Evolutionary conservation across 1,140 invertebrate species (phyloP), one percentile per base, ranked within the genome.

Genomic region (Eriocheir sinensis): DNA sequence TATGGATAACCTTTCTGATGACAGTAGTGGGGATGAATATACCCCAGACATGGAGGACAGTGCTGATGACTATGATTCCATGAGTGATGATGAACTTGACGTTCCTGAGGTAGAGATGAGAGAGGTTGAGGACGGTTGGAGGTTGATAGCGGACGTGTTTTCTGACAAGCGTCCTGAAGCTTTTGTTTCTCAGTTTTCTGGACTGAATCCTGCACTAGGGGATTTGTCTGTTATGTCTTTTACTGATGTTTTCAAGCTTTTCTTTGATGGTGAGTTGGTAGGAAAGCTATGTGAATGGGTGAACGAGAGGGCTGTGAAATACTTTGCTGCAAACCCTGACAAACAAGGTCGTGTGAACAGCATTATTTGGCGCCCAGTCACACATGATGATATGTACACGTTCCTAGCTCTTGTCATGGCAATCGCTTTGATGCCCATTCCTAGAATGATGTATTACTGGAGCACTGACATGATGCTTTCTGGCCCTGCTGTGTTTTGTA

Each of bases 341-440:
- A 53, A 86, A 53, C 27, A 36, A 17, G 30, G 48, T 48, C 60
- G 21, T n/a, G 81, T 93, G 36, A 38, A 93, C 27, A 6, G 81
- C 9, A 80, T 93, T 30, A 36, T 38, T 85, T 93, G 81, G 80
- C 27, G n/a, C 30, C 81, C 81, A 6, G 81, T 27, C 48, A 85
- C 91, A 40, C n/a, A 36, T 48, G 36, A 38, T 92, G 91, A 93
- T 30, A 81, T 41, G 91, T 80, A 81, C 44, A 80, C 40, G 41
- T 92, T 83, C 36, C 40, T n/a, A n/a, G 40, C 34, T 34, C 30
- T 83, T 41, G 8, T 92, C 3, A 91, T 72, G 90, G 60, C 34
- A 53, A 91, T 91, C 30, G 60, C 34, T 30, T 38, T 90, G 48
- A 40, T 48, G 48, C 40, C 40, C 15, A 30, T 48, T 30, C 89